Percentiles rank a stretch among this genome's conserved stretches.
These are phyloP conservation scores for Capitulum mitella DNA, from an alignment of 2,888 invertebrate species.

Conservation along the genomic window DNA sequence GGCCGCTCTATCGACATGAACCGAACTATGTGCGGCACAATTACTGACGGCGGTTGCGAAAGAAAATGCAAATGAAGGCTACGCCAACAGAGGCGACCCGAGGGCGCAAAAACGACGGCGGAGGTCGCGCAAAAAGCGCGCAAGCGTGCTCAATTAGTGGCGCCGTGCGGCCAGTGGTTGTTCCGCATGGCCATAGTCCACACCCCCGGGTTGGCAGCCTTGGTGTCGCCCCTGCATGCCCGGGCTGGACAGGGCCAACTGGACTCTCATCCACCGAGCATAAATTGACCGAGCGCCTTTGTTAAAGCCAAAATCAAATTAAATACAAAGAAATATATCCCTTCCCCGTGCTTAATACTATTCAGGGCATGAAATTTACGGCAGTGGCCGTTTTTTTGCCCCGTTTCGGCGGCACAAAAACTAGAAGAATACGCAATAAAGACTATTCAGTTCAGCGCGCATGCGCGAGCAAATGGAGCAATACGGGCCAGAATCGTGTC, in stretches of 20 bases:
- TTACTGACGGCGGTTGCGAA: background rate
- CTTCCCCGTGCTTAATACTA: constrained; percentile 10
- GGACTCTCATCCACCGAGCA: background rate
- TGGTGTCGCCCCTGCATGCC: background rate
- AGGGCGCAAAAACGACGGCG: background rate
- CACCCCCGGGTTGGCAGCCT: background rate
- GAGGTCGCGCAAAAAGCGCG: background rate
- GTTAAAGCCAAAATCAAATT: constrained; percentile 14
- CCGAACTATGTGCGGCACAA: background rate
- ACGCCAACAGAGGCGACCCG: background rate
- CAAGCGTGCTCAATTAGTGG: too few relatives aligned
- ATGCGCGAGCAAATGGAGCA: background rate
- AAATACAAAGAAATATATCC: constrained; percentile 20
- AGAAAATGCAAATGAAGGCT: background rate
- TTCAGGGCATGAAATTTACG: constrained; percentile 21
- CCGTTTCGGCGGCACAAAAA: background rate
- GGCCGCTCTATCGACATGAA: background rate
- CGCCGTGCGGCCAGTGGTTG: too few relatives aligned
- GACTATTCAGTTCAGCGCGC: constrained; percentile 1
- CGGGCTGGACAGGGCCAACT: background rate
- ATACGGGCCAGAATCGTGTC: background rate
- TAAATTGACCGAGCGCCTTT: constrained; percentile 3
- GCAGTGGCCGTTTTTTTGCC: background rate
- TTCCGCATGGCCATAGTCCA: background rate
- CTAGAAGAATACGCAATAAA: constrained; percentile 16